Base-by-base conservation (phyloP, 2,888 invertebrate genomes). In the Lobophora halterata region DNA sequence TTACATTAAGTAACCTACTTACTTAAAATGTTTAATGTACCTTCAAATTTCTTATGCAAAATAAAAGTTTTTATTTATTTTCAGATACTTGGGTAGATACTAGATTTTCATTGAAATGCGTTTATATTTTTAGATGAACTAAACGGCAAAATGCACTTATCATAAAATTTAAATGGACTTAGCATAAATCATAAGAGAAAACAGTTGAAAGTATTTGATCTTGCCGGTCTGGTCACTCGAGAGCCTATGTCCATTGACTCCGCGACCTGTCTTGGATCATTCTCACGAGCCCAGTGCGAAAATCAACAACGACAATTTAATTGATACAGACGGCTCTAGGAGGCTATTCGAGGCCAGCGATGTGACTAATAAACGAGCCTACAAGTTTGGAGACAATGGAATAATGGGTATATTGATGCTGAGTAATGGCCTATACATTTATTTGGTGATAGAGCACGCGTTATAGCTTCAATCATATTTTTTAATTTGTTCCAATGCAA, bases 291-390 rank as follows among this genome's bases (percentile, higher is more conserved):
- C 63, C 38, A 40, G 54, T 60, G 70, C 73, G 64, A 75, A 78
- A 77, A 79, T 79, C 78, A 76, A 71, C 68, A 66, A 74, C 69
- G 75, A 65, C 70, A 60, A 69, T 78, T 81, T 79, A 82, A 86
- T 86, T 83, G 79, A 76, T 71, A 78, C 62, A 72, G 77, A 81
- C 72, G 65, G 71, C 65, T 47, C 26, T 34, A 48, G 39, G 33
- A 41, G 44, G 37, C 37, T 23, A 46, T 49, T 52, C 29, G 37
- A 38, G 50, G 46, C 44, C 45, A 47, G 35, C 35, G 39, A 35
- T 24, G 29, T 52, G 47, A 45, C 46, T 48, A 50, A 44, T 50
- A 46, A 32, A 44, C 27, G 27, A 24, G 27, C 40, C 43, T 44
- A 47, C 34, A 33, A 44, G 45, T 35, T 31, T 12, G 27, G 34